These are phyloP conservation scores for Dreissena polymorpha DNA, from an alignment of 1,140 invertebrate species.

Conservation along the genomic window DNA sequence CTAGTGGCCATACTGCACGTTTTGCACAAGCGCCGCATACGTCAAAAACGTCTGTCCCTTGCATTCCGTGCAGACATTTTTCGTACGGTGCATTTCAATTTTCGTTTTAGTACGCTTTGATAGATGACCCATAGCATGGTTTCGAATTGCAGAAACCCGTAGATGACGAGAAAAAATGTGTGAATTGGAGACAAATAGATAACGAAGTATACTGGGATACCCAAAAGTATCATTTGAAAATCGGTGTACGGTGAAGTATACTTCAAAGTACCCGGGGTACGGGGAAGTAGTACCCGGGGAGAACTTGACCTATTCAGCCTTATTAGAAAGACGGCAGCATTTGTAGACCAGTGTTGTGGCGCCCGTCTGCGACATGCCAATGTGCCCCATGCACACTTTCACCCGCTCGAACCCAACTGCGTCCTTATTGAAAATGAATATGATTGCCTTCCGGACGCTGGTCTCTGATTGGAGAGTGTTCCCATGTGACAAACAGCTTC, in stretches of 20 bases:
- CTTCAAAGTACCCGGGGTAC: too few species aligned
- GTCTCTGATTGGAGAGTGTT: not conserved
- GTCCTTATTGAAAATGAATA: conserved; percentile 19
- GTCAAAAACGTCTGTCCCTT: not conserved
- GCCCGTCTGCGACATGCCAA: not conserved
- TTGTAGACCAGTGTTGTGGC: conserved; percentile 11
- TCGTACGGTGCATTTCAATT: conserved; percentile 23
- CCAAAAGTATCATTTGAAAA: not conserved
- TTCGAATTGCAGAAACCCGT: conserved; percentile 9
- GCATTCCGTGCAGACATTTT: conserved; percentile 27
- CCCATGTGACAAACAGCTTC: conserved; percentile 1
- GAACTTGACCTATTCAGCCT: not conserved
- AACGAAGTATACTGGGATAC: not conserved
- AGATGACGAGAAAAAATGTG: conserved; percentile 9
- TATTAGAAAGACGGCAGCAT: not conserved
- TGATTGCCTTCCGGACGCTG: not conserved
- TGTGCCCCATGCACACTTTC: conserved; percentile 18
- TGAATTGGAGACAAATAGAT: conserved; percentile 26
- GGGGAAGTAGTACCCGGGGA: too few species aligned
- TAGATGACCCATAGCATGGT: not conserved
- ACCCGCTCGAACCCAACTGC: not conserved
- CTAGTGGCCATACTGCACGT: conserved; percentile 13
- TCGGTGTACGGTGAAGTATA: too few species aligned
- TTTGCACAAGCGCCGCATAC: conserved; percentile 9
- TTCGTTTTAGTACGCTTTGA: conserved; percentile 10